Percentiles rank a stretch among this genome's conserved stretches.
phyloP scores from a whole-genome alignment of 2,113 vertebrate genomes.

The Zootoca vivipara region DNA sequence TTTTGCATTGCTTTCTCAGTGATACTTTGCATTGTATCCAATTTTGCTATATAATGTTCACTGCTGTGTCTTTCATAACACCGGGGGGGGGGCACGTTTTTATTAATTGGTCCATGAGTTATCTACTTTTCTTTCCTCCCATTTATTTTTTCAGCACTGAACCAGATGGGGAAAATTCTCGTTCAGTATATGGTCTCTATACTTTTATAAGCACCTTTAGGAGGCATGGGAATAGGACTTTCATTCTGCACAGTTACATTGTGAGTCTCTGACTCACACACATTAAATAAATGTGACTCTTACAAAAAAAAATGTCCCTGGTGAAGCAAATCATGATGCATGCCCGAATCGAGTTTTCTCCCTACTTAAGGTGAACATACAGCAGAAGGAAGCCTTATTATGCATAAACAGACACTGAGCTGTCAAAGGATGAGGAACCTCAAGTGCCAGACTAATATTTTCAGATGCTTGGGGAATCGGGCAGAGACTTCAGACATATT shows the following conservation, averaged over 20 bases:
- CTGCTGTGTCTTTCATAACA: background rate
- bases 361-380: background rate
- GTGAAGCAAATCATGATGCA: background rate
- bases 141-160: background rate
- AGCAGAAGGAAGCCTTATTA: background rate
- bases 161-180: background rate
- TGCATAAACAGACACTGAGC: constrained; percentile 12
- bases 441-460: constrained; percentile 16
- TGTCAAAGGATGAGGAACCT: constrained; percentile 7
- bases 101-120: background rate
- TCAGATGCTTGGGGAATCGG: background rate
- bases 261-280: background rate
- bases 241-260: background rate
- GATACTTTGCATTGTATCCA: background rate
- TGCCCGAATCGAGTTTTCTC: background rate
- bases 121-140: background rate
- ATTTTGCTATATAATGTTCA: background rate
- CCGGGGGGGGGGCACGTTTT: background rate
- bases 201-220: background rate
- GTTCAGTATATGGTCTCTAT: background rate
- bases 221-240: background rate
- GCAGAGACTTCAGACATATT: background rate
- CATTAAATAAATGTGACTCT: background rate
- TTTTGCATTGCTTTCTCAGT: background rate
- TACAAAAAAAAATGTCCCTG: background rate